Evolutionary conservation across 1,140 invertebrate species (phyloP), one percentile per base, ranked within the genome.

Genomic region (Drosophila nikananu): DNA sequence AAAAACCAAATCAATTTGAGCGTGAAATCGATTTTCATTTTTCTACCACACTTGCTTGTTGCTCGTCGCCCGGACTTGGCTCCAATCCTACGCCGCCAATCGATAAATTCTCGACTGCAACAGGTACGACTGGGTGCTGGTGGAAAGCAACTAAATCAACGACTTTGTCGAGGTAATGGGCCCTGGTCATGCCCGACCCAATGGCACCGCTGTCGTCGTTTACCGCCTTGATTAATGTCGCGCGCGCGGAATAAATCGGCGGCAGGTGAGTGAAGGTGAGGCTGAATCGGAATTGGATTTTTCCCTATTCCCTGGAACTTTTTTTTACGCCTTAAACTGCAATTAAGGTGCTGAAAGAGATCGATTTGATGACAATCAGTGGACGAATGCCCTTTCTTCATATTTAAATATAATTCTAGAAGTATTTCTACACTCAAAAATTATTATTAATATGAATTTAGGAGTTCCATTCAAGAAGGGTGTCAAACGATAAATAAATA

Each of bases 1-100:
- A 87, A 87, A 87, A 90, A 80, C 68, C 65, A 90, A 86, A 87
- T 87, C 84, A 87, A 87, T 84, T 87, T 84, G 81, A 87, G 86
- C 84, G 84, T 87, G 77, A 87, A 89, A 87, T 87, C 84, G 84
- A 87, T 89, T 87, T 89, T 84, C 81, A 75, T 78, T 68, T 77
- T 46, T 72, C 73, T 58, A 44, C 66, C 52, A 30, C 21, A 46
- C 68, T 39, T 57, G 71, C 68, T 77, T 66, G 74, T 59, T 66
- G 44, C 55, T 57, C 41, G 35, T 48, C 30, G n/a, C 4, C 27
- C 44, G 21, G 23, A 23, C 15, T 41, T 27, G 35, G 30, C 57
- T 41, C 5, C 25, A 46, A 30, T 42, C 23, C 51, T 21, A 17
- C 48, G 42, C 10, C 27, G 19, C 23, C 48, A 74, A 87, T 87